Conservation (phyloP, 2,888 invertebrate genomes). For the Lithodes maja region DNA sequence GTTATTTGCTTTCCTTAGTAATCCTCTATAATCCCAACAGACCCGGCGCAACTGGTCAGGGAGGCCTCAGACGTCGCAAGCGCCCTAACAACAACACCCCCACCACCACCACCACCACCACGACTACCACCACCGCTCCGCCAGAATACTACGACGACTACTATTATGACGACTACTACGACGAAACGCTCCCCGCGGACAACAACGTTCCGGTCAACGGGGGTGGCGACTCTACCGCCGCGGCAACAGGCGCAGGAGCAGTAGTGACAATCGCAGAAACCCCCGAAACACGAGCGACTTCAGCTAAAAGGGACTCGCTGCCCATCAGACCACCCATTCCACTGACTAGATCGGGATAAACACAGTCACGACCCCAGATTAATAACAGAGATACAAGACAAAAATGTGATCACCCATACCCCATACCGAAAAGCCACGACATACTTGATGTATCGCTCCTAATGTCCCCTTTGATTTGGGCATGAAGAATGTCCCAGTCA, state of each 20-base stretch:
- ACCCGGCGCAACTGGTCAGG: not conserved
- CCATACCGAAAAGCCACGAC: too few species aligned
- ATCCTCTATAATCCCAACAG: not conserved
- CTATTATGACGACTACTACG: slow-evolving; percentile 42
- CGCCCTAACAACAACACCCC: slow-evolving; percentile 5
- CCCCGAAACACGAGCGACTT: not conserved
- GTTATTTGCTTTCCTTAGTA: not conserved
- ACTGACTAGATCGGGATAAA: not conserved
- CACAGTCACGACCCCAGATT: too few species aligned
- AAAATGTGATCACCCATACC: too few species aligned
- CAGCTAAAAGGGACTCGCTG: not conserved
- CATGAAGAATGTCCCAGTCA: too few species aligned
- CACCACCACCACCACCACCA: slow-evolving; percentile 34
- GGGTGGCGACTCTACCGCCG: not conserved
- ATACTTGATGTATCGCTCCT: too few species aligned
- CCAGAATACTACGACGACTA: slow-evolving; percentile 26
- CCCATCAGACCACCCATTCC: not conserved
- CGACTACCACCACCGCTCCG: slow-evolving; percentile 23
- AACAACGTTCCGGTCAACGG: slow-evolving; percentile 11
- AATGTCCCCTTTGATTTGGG: too few species aligned
- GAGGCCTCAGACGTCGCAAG: slow-evolving; percentile 2
- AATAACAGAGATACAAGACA: too few species aligned
- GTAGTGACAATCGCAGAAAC: not conserved
- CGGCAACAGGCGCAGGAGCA: not conserved
- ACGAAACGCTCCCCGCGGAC: not conserved